Percentiles rank a stretch among this genome's conserved stretches.
Conservation (phyloP, 2,797 vertebrate species). For the Pristis pectinata region DNA sequence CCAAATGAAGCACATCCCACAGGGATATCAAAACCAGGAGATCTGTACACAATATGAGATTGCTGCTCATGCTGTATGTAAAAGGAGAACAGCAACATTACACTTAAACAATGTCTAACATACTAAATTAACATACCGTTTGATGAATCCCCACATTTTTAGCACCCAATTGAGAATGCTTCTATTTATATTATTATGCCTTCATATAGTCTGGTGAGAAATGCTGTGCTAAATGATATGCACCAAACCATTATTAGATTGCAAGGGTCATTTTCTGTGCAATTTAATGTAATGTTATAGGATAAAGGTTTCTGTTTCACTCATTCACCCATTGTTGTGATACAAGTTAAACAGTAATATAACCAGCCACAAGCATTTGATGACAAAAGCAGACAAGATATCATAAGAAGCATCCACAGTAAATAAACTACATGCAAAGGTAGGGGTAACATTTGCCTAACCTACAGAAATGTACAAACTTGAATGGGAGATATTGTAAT, state of each 20-base stretch:
- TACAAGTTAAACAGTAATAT: not conserved
- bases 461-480: not conserved
- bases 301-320: not conserved
- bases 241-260: constrained; percentile 16
- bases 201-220: not conserved
- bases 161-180: not conserved
- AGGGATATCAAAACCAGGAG: constrained; percentile 55
- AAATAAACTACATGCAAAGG: not conserved
- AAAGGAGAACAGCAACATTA: constrained; percentile 35
- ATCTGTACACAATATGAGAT: constrained; percentile 68
- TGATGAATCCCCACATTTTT: not conserved
- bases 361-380: not conserved
- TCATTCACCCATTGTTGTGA: not conserved
- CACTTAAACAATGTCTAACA: not conserved
- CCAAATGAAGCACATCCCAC: constrained; percentile 53
- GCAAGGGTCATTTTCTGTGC: not conserved
- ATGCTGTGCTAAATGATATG: not conserved
- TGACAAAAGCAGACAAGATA: not conserved
- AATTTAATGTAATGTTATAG: constrained; percentile 3
- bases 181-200: not conserved
- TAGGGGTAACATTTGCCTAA: not conserved
- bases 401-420: not conserved
- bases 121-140: not conserved
- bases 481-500: not conserved
- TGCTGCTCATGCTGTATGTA: constrained; percentile 52